phyloP scores from a whole-genome alignment of 2,888 invertebrate genomes.

The Clostera curtula region DNA sequence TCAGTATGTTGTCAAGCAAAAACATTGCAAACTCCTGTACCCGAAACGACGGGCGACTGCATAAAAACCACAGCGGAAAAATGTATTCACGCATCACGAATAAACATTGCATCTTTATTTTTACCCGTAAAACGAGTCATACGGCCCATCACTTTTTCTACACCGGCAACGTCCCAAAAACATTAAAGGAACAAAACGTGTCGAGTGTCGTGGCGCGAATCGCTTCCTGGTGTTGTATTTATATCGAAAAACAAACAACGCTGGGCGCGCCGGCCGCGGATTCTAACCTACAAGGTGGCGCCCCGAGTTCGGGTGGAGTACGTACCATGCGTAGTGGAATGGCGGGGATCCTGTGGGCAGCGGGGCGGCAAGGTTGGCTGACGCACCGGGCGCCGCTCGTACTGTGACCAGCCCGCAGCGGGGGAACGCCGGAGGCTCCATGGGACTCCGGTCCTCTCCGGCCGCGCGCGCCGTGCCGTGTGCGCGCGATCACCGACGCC shows the following conservation, averaged over 20 bases:
- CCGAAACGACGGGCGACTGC: no score
- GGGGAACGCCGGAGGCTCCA: slow-evolving; percentile 62
- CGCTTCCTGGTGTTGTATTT: slow-evolving; percentile 66
- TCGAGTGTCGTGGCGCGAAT: slow-evolving; percentile 37
- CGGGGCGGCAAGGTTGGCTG: slow-evolving; percentile 41
- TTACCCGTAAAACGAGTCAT: slow-evolving; percentile 8
- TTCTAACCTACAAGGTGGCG: slow-evolving; percentile 18
- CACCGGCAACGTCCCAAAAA: slow-evolving; percentile 25
- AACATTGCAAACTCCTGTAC: no score
- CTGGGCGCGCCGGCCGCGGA: slow-evolving; percentile 22
- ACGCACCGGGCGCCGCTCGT: slow-evolving; percentile 51
- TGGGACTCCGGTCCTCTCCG: slow-evolving; percentile 61
- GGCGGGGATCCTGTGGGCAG: slow-evolving; percentile 55
- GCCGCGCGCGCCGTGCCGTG: slow-evolving; percentile 64
- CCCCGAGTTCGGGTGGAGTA: slow-evolving; percentile 24
- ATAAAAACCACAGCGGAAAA: no score
- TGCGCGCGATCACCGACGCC: slow-evolving; percentile 50
- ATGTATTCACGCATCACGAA: no score
- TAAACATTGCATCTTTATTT: slow-evolving; percentile 15
- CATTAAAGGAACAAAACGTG: slow-evolving; percentile 33
- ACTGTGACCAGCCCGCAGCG: slow-evolving; percentile 38
- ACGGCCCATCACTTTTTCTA: slow-evolving; percentile 18
- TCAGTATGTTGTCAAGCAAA: no score
- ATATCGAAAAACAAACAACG: slow-evolving; percentile 70
- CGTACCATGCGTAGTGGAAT: slow-evolving; percentile 57